Conservation (phyloP, 2,797 vertebrate genomes). For the Propithecus deckenii region DNA sequence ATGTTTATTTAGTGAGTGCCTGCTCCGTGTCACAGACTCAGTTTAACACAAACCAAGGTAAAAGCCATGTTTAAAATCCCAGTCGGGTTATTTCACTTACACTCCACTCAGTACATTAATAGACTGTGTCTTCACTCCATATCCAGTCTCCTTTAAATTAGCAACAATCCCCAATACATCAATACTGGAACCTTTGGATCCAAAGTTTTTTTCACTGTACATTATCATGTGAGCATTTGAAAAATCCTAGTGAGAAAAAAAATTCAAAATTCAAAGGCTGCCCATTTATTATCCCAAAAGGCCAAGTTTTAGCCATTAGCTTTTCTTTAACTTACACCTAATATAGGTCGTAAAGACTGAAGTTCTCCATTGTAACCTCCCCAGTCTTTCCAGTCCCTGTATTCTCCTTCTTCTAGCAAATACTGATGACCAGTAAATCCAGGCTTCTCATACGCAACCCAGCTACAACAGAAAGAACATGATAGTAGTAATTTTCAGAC, state of each 20-base stretch:
- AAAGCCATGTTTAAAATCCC: not conserved
- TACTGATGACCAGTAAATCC: slow-evolving; percentile 95
- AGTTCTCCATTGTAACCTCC: slow-evolving; percentile 88
- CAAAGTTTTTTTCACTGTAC: slow-evolving; percentile 91
- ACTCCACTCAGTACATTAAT: slow-evolving; percentile 91
- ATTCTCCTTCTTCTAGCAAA: slow-evolving; percentile 96
- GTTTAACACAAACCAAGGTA: not conserved
- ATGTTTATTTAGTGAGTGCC: not conserved
- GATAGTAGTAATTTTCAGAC: not conserved
- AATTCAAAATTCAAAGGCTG: slow-evolving; percentile 42
- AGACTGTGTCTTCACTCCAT: slow-evolving; percentile 92
- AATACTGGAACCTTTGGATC: slow-evolving; percentile 87
- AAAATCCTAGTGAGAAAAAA: slow-evolving; percentile 88
- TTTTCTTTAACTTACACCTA: slow-evolving; percentile 87
- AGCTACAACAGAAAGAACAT: slow-evolving; percentile 84
- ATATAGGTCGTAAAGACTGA: slow-evolving; percentile 91
- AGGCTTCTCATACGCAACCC: slow-evolving; percentile 94
- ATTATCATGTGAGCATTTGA: slow-evolving; percentile 91
- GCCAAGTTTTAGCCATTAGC: fast-evolving
- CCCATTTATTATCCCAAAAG: not conserved
- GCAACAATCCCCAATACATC: slow-evolving; percentile 91
- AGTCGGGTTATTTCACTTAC: slow-evolving; percentile 87
- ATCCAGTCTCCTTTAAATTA: slow-evolving; percentile 90
- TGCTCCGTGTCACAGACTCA: not conserved
- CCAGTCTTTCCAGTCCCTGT: slow-evolving; percentile 92